These are phyloP conservation scores for Epsilonema sp. DNA, from an alignment of 2,888 invertebrate species.

Conservation along the genomic window DNA sequence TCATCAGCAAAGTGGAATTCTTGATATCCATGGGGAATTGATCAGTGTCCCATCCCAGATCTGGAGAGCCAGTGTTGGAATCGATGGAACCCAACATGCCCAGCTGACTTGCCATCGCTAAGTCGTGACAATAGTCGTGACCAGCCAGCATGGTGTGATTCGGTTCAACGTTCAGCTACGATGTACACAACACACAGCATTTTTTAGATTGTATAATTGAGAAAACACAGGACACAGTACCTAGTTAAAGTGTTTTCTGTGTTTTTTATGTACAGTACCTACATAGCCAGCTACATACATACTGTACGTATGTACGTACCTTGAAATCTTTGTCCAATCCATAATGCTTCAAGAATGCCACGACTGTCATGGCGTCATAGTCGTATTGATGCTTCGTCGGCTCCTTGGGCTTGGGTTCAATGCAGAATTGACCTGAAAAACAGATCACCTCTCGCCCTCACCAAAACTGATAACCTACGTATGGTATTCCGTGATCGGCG, in stretches of 20 bases:
- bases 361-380: conserved; percentile 44
- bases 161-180: conserved; percentile 40
- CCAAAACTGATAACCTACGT: no score
- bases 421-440: conserved; percentile 41
- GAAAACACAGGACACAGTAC: background rate
- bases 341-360: conserved; percentile 43
- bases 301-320: conserved; percentile 20
- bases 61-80: conserved; percentile 36
- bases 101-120: conserved; percentile 44
- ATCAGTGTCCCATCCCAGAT: conserved; percentile 37
- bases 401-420: conserved; percentile 38
- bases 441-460: no score
- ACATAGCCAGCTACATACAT: no score
- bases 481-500: no score
- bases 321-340: conserved; percentile 44
- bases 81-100: conserved; percentile 43
- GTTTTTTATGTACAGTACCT: no score
- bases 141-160: conserved; percentile 39
- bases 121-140: conserved; percentile 36
- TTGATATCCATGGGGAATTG: conserved; percentile 39
- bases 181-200: no score
- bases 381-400: conserved; percentile 41
- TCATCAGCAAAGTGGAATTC: conserved; percentile 41
- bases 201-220: no score
- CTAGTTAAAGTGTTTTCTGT: conserved; percentile 1